Evolutionary conservation across 2,888 invertebrate genomes (phyloP).

Genomic region (Plagodis dolabraria): DNA sequence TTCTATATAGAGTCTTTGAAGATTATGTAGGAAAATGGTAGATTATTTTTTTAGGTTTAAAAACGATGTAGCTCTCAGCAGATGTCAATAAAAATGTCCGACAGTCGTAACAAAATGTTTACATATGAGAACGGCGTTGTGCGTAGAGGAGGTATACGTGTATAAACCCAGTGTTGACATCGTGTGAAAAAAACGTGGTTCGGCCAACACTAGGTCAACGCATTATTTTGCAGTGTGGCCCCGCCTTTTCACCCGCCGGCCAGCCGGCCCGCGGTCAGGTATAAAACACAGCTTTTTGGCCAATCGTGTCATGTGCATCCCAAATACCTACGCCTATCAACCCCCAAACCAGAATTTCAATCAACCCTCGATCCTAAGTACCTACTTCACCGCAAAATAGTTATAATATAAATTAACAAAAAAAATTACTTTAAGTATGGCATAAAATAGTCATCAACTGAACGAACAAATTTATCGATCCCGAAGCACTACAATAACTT

Average conservation of each 20-base stretch:
- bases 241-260: constrained; percentile 20
- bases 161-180: not conserved
- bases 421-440: not conserved
- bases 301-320: constrained; percentile 20
- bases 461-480: constrained; percentile 10
- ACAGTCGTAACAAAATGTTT: too few species aligned
- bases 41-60: not conserved
- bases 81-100: too few species aligned
- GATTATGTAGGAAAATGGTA: constrained; percentile 26
- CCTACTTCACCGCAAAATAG: not conserved
- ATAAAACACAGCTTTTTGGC: constrained; percentile 24
- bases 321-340: constrained; percentile 23
- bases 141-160: too few species aligned
- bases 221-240: constrained; percentile 23
- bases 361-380: constrained; percentile 3
- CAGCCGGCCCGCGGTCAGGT: constrained; percentile 4
- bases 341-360: constrained; percentile 13
- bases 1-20: too few species aligned
- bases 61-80: too few species aligned
- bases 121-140: too few species aligned
- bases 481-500: constrained; percentile 47
- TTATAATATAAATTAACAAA: not conserved
- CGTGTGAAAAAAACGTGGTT: constrained; percentile 7
- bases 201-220: constrained; percentile 28
- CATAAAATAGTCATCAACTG: not conserved